These are phyloP conservation scores for Notiomystis cincta DNA, from an alignment of 2,113 vertebrate species.

Conservation along the genomic window DNA sequence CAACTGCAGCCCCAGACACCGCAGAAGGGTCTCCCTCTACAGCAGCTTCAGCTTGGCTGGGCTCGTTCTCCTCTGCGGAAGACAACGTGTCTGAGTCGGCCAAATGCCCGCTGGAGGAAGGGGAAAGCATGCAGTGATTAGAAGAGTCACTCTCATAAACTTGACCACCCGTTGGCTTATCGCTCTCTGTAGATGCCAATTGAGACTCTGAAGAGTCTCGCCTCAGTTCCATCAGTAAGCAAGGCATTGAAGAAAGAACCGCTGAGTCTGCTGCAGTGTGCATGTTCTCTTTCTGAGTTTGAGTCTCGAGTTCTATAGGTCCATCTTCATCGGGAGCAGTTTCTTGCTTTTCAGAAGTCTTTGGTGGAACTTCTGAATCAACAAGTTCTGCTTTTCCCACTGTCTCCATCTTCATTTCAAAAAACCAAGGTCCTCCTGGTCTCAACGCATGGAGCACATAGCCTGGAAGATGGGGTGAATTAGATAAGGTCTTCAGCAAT, in stretches of 20 bases:
- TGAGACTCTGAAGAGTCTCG: slow-evolving; percentile 90
- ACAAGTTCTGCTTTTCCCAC: slow-evolving; percentile 84
- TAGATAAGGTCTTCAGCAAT: slow-evolving; percentile 46
- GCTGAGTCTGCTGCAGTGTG: slow-evolving; percentile 74
- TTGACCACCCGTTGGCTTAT: slow-evolving; percentile 73
- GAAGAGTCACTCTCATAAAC: slow-evolving; percentile 94
- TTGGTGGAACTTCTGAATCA: slow-evolving; percentile 80
- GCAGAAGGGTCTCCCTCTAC: slow-evolving; percentile 73
- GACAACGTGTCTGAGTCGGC: slow-evolving; percentile 95
- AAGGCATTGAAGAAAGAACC: slow-evolving; percentile 91
- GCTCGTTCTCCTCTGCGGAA: slow-evolving; percentile 85
- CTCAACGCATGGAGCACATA: slow-evolving; percentile 77
- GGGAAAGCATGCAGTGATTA: slow-evolving; percentile 93
- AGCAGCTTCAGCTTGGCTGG: slow-evolving; percentile 56
- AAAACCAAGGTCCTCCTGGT: slow-evolving; percentile 67
- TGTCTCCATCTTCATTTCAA: slow-evolving; percentile 95
- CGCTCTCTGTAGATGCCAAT: slow-evolving; percentile 81
- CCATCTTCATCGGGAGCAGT: slow-evolving; percentile 73
- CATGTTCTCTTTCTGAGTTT: slow-evolving; percentile 75
- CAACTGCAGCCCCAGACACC: slow-evolving; percentile 59
- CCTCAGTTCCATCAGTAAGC: slow-evolving; percentile 92
- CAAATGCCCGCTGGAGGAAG: slow-evolving; percentile 94
- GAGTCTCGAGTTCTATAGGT: slow-evolving; percentile 78
- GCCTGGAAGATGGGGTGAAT: slow-evolving; percentile 24
- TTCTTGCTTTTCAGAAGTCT: slow-evolving; percentile 78